Evolutionary conservation across 2,113 vertebrate species (phyloP).

Genomic region (Entomyzon cyanotis): DNA sequence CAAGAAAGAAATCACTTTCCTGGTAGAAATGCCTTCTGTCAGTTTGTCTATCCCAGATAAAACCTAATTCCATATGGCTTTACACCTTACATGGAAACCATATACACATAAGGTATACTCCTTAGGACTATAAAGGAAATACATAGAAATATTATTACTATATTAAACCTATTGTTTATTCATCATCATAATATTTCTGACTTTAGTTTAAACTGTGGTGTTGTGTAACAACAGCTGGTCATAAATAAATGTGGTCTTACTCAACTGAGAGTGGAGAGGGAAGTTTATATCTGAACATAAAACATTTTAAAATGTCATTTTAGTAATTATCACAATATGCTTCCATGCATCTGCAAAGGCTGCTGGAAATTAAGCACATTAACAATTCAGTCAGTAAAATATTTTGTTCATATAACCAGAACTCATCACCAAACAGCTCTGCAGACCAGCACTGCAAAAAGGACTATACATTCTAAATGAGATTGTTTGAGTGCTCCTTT

Average conservation of each 20-base stretch:
- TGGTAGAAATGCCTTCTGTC: not conserved
- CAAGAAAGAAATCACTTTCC: not conserved
- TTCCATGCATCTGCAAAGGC: not conserved
- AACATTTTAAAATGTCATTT: not conserved
- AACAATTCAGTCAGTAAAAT: constrained; percentile 9
- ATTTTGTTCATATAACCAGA: not conserved
- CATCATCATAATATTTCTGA: not conserved
- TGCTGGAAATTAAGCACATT: constrained; percentile 47
- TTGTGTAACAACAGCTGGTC: not conserved
- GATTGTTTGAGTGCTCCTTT: constrained; percentile 56
- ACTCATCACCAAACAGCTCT: constrained; percentile 11
- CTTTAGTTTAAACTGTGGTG: not conserved
- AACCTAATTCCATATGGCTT: constrained; percentile 23
- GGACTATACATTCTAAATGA: constrained; percentile 53
- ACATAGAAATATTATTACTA: not conserved
- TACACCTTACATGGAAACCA: not conserved
- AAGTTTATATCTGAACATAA: not conserved
- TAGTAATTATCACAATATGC: not conserved
- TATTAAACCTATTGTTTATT: not conserved
- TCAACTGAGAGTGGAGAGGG: not conserved
- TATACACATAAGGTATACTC: fast-evolving
- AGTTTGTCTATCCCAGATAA: constrained; percentile 16
- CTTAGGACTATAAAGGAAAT: not conserved
- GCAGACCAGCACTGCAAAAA: not conserved
- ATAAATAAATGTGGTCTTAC: not conserved